Conservation (phyloP, 2,888 invertebrate species). For the Lissocephala sabroskyi region DNA sequence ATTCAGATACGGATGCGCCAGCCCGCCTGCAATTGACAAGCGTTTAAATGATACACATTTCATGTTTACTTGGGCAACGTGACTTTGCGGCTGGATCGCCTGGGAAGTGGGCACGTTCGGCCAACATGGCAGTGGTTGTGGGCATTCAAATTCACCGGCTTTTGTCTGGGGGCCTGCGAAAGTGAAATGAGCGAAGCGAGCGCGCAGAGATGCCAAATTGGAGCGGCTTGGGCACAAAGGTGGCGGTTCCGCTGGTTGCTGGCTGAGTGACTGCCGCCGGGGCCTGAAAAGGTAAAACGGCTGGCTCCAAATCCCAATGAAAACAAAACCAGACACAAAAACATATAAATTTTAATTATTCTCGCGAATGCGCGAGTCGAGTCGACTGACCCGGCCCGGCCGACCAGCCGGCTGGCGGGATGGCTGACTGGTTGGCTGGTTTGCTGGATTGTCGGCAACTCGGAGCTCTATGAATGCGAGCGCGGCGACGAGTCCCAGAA, state of each 20-base stretch:
- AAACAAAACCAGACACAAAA: constrained; percentile 28
- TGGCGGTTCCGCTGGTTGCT: neutral
- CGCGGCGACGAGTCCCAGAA: constrained; percentile 2
- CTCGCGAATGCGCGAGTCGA: constrained; percentile 32
- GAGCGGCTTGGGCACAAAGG: constrained; percentile 16
- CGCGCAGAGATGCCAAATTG: neutral
- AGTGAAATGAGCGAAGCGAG: constrained; percentile 1
- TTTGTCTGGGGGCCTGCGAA: too few species aligned
- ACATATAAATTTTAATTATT: constrained; percentile 66
- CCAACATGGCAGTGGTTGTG: too few species aligned
- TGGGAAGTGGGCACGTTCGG: too few species aligned
- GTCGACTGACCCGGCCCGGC: constrained; percentile 8
- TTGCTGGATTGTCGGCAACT: too few species aligned
- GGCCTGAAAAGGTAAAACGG: too few species aligned
- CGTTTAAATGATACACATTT: constrained; percentile 32
- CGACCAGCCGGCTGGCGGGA: too few species aligned
- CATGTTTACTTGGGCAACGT: constrained; percentile 29
- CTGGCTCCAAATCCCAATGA: constrained; percentile 10
- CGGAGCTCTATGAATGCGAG: neutral
- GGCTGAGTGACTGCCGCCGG: constrained; percentile 5
- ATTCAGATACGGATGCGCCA: constrained; percentile 5
- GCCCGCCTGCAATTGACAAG: constrained; percentile 34
- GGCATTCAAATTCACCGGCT: too few species aligned
- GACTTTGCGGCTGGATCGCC: constrained; percentile 11
- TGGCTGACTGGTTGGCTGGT: too few species aligned